Evolutionary conservation across 2,888 invertebrate genomes (phyloP), one percentile per base, ranked within the genome.

Genomic region (Dorcus hopei): DNA sequence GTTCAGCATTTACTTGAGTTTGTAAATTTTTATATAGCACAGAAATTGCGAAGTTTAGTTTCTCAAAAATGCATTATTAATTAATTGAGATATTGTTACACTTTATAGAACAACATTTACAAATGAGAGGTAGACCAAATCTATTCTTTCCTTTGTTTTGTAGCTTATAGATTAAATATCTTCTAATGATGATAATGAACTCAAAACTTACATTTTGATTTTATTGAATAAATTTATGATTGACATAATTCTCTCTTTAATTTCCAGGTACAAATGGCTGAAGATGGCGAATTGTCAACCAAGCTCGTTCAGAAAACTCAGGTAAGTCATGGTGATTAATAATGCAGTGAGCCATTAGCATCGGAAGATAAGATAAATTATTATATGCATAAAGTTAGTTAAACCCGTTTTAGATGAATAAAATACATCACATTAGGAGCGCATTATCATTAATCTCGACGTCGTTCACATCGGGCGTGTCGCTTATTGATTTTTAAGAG

Each of bases 231-330:
- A 42, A 42, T 9, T 42, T 42, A 16, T 16, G 45, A 45, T 38
- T 50, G 51, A 50, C 9, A 49, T 38, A 40, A 33, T 49, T 43
- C 38, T 52, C 41, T 57, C 43, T 40, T 40, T 11, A 16, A n/a
- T 50, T 54, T 53, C 23, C 33, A 52, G 57, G 57, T 52, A 68
- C 72, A 69, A 74, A 74, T 74, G 74, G 73, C 73, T 72, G 65
- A 65, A 63, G 72, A 74, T 74, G 74, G 70, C 67, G 71, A 72
- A 68, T 67, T 65, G 60, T 60, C 71, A 66, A 69, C 68, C 62
- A 65, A 68, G 64, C 67, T 61, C 49, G 55, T 49, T 49, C 52
- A 59, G 49, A 52, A 59, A 51, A 49, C 52, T 52, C 59, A 55
- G 59, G 59, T 59, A 39, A 55, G 59, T 59, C 19, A 9, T 11